Percentiles rank a stretch among this genome's conserved stretches.
phyloP scores from a whole-genome alignment of 35 echinoderm and acorn worm species.

The Nesometra sesokonis region DNA sequence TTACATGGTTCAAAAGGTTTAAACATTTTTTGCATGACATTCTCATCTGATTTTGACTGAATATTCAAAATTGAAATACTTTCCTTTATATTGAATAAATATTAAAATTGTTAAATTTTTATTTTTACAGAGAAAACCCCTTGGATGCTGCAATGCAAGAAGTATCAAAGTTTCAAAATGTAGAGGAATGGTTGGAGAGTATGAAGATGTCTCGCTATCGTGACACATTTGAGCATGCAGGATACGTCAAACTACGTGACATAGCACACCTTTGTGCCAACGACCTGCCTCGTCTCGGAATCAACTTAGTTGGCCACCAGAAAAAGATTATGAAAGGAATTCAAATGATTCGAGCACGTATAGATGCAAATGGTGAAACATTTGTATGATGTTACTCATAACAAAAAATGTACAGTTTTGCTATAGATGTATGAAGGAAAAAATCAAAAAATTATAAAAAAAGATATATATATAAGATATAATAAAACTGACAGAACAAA shows the following conservation, averaged over 20 bases:
- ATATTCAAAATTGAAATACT: no score
- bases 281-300: constrained; percentile 72
- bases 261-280: constrained; percentile 54
- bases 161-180: constrained; percentile 31
- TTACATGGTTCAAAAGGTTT: no score
- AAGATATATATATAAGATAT: not conserved
- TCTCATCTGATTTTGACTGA: no score
- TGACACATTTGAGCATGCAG: constrained; percentile 66
- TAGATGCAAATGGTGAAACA: constrained; percentile 65
- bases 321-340: constrained; percentile 97
- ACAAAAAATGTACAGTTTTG: not conserved
- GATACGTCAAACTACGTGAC: constrained; percentile 78
- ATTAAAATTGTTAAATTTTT: no score
- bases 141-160: not conserved
- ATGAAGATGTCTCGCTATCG: constrained; percentile 91
- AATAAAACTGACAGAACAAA: not conserved
- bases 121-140: not conserved
- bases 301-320: constrained; percentile 85
- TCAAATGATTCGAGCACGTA: constrained; percentile 62
- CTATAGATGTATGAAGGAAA: not conserved
- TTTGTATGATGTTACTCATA: constrained; percentile 57
- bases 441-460: not conserved
- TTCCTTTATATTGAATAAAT: no score
- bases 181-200: constrained; percentile 86
- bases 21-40: no score